A percentile compares a stretch with the other conserved stretches of the same genome.
Conservation (phyloP, 2,888 invertebrate genomes). For the Chromoteleia sp. region DNA sequence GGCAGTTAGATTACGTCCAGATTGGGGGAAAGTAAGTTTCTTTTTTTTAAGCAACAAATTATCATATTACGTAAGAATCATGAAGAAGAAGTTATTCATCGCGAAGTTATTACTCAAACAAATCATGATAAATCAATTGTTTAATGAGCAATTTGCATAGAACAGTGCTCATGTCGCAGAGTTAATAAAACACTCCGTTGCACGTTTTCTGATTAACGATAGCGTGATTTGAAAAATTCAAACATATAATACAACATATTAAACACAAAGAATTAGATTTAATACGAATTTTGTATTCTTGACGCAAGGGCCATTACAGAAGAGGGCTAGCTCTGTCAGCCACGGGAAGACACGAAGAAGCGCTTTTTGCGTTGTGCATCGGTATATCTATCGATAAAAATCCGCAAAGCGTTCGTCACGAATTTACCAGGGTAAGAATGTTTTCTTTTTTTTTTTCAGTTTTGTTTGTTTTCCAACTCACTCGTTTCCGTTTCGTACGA, state of each 20-base stretch:
- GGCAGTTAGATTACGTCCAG: constrained; percentile 87
- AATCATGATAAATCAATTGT: constrained; percentile 6
- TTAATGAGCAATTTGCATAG: constrained; percentile 7
- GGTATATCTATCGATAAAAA: constrained; percentile 86
- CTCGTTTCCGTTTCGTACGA: no score
- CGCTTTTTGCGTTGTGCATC: constrained; percentile 86
- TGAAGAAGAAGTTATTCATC: not conserved
- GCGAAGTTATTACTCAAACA: not conserved
- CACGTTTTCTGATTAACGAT: no score
- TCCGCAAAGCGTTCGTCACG: constrained; percentile 85
- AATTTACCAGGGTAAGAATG: constrained; percentile 85
- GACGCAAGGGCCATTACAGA: constrained; percentile 86
- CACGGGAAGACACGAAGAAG: constrained; percentile 86
- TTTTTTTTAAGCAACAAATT: constrained; percentile 1
- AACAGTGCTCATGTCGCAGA: no score
- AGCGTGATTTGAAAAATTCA: no score
- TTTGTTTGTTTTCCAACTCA: no score
- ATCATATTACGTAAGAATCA: constrained; percentile 7
- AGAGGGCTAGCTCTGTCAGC: constrained; percentile 86
- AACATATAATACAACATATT: no score
- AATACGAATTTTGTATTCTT: constrained; percentile 65
- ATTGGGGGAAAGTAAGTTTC: constrained; percentile 88
- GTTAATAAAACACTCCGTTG: no score
- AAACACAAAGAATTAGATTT: constrained; percentile 8
- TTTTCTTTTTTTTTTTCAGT: no score